Evolutionary conservation across 2,888 invertebrate species (phyloP).

Genomic region (Drosophila formosana): DNA sequence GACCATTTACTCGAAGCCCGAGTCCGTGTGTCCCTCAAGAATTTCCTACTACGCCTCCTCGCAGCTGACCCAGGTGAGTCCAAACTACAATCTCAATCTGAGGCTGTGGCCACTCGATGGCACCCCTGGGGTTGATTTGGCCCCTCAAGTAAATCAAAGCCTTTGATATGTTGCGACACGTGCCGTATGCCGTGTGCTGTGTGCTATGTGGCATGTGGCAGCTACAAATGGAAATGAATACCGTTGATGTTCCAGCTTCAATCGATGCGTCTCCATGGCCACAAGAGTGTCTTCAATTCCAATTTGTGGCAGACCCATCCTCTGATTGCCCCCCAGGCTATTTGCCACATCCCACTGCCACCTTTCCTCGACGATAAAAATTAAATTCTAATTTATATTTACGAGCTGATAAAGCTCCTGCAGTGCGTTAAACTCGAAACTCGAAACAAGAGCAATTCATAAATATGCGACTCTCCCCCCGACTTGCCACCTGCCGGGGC

Average conservation of each 20-base stretch:
- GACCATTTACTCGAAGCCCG: conserved; percentile 85
- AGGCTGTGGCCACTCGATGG: conserved; percentile 38
- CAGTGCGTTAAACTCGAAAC: conserved; percentile 70
- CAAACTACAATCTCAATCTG: conserved; percentile 1
- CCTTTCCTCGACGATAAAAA: conserved; percentile 70
- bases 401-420: conserved; percentile 78
- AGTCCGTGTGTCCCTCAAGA: conserved; percentile 87
- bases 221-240: conserved; percentile 62
- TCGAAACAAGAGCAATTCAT: conserved; percentile 72
- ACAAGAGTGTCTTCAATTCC: conserved; percentile 43
- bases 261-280: conserved; percentile 48
- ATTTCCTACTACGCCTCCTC: conserved; percentile 90
- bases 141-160: conserved; percentile 68
- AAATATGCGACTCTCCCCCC: conserved; percentile 58
- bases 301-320: conserved; percentile 61
- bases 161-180: conserved; percentile 76
- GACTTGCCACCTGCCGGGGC: conserved; percentile 14
- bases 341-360: conserved; percentile 9
- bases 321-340: conserved; percentile 64
- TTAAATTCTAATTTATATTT: conserved; percentile 81
- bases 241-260: conserved; percentile 32
- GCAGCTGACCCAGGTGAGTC: conserved; percentile 89
- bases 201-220: conserved; percentile 39
- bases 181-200: conserved; percentile 42
- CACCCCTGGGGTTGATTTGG: conserved; percentile 47